Percentiles rank a stretch among this genome's conserved stretches.
phyloP scores from a whole-genome alignment of 2,888 invertebrate species.

The Parnassius smintheus region DNA sequence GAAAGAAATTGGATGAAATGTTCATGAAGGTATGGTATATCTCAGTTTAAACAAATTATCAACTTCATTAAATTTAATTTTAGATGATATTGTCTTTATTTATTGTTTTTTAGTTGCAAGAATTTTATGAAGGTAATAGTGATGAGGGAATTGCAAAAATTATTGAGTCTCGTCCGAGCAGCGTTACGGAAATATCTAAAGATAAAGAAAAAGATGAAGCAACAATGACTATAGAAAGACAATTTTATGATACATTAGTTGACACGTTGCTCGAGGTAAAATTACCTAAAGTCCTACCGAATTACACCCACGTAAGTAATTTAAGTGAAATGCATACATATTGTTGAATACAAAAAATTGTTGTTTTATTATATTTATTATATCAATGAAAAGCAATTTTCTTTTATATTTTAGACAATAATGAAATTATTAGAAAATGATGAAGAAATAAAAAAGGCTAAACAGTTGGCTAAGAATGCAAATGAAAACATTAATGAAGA shows the following conservation, averaged over 20 bases:
- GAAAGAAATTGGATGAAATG: conserved; percentile 32
- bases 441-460: background rate
- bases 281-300: conserved; percentile 45
- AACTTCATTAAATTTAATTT: too few species aligned
- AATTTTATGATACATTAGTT: conserved; percentile 30
- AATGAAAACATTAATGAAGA: background rate
- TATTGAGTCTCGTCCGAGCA: conserved; percentile 1
- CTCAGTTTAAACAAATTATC: too few species aligned
- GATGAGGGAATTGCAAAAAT: conserved; percentile 15
- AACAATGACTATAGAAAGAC: conserved; percentile 8
- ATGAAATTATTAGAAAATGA: conserved; percentile 13
- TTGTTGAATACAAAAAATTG: background rate
- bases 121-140: conserved; percentile 11
- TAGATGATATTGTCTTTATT: background rate
- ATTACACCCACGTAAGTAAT: conserved; percentile 47
- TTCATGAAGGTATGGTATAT: conserved; percentile 30
- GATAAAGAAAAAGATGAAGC: conserved; percentile 7
- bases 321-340: background rate
- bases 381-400: background rate
- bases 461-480: too few species aligned
- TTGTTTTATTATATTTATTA: conserved; percentile 13
- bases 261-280: conserved; percentile 33
- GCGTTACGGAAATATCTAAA: background rate
- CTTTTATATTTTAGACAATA: conserved; percentile 11
- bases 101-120: conserved; percentile 14